Evolutionary conservation across 2,113 vertebrate species (phyloP), one percentile per base, ranked within the genome.

Genomic region (Nannobrachium achirus): DNA sequence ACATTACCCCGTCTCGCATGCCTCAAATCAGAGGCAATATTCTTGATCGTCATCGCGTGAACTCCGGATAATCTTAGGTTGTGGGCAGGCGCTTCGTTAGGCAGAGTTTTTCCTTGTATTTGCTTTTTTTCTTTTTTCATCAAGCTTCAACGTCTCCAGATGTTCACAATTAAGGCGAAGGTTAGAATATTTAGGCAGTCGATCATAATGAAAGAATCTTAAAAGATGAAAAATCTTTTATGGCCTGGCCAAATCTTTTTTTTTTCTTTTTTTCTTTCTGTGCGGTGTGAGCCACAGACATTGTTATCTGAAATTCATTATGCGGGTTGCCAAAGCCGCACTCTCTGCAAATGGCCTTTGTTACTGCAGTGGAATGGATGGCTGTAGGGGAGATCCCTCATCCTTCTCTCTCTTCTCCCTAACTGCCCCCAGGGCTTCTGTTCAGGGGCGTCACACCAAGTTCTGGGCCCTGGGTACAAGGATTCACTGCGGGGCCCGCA

Each of bases 221-320:
- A 20, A 53, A 33, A 33, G 25, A 33, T 41, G 9, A 15, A 63
- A 56, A 11, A 64, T 19, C 40, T 16, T 61, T 67, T 59, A 6
- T 7, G 46, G n/a, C 14, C 44, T 55, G 16, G 56, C 46, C 38
- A 53, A 73, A n/a, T 19, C 15, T 44, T 44, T 60, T 46, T n/a
- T 39, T 68, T 39, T 41, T 0, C 10, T 19, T 59, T 51, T 58
- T 2, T 48, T 55, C 25, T 67, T 33, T 33, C 25, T 52, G 20
- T 13, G 2, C 46, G 56, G 48, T 55, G 61, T 39, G 41, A 62
- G 56, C 71, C 51, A 74, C 18, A 63, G 61, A 84, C 75, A 72
- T 56, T 78, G 74, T 81, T 84, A 88, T 89, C 83, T 81, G 53
- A 82, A 87, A 80, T 75, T 81, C 85, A 88, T 89, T 81, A 84